Base-by-base conservation (phyloP, 2,797 vertebrate species). In the Sitta carolinensis region DNA sequence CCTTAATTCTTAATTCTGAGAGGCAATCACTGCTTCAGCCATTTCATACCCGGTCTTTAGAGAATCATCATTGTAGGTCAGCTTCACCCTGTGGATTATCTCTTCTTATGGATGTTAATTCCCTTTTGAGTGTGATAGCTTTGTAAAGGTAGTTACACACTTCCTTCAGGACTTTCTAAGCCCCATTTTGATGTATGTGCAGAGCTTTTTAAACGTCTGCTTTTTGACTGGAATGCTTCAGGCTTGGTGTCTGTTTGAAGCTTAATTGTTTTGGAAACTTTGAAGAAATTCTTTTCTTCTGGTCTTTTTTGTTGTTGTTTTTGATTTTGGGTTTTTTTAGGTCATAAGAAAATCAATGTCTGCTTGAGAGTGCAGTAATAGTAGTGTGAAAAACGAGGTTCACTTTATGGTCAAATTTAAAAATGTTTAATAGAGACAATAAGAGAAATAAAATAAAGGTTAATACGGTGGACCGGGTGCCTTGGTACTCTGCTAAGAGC, bases 241-340 rank as follows among this genome's bases (percentile, higher is more conserved):
- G 93, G 87, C 89, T 91, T 42, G 38, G 40, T 82, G 30, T 91
- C 43, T 64, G 64, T 92, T 92, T 95, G 88, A 93, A 95, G 86
- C 75, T 55, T 78, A 85, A 77, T 93, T 92, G 36, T 89, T 87
- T 87, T 72, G 50, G 68, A 90, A 92, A 94, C 48, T 68, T 75
- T 69, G 78, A 83, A 90, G 47, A 66, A 74, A 85, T 73, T 72
- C 0, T 87, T 84, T 64, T 93, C 27, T 76, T 66, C 45, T 86
- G 2, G 0, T 75, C 27, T 36, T 63, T 68, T 47, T 81, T 68
- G 15, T 62, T 75, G 43, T 22, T 52, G 14, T 34, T 77, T 57
- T 51, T n/a, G 17, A 29, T 45, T 70, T 40, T 10, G 36, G 30
- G 2, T 9, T 40, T 76, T 83, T 92, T 80, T 78, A 78, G 45